These are phyloP conservation scores for Azemiops feae DNA, from an alignment of 2,113 vertebrate genomes.

Conservation along the genomic window DNA sequence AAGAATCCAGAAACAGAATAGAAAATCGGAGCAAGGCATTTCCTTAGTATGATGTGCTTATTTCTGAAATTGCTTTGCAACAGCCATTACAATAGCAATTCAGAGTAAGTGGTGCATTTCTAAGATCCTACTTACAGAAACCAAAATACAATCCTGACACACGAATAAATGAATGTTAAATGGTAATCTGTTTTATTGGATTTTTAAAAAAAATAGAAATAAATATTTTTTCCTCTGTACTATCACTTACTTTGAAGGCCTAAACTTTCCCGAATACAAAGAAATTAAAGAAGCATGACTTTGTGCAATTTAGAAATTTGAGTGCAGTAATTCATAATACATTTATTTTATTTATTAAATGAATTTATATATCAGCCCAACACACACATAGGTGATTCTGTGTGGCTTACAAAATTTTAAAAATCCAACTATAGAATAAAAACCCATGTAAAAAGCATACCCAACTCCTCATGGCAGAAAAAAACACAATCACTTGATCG, in stretches of 20 bases:
- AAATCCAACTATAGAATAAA: background rate
- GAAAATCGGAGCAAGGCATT: background rate
- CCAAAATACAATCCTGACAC: slow-evolving; percentile 8
- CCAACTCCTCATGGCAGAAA: background rate
- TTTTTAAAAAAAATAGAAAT: background rate
- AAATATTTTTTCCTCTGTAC: background rate
- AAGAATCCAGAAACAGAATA: slow-evolving; percentile 11
- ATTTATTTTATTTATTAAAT: background rate
- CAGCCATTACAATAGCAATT: slow-evolving; percentile 25
- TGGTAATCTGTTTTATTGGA: slow-evolving; percentile 1
- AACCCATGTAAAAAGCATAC: background rate
- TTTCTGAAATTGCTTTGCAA: slow-evolving; percentile 5
- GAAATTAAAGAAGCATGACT: background rate
- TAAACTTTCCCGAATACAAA: background rate
- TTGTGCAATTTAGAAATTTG: background rate
- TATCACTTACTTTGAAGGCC: background rate
- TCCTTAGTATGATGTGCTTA: background rate
- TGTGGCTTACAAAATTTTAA: background rate
- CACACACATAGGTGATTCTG: background rate
- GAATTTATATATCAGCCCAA: background rate
- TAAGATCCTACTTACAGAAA: slow-evolving; percentile 31
- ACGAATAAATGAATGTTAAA: slow-evolving; percentile 29
- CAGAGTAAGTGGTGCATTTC: slow-evolving; percentile 26
- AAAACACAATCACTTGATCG: background rate
- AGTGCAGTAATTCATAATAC: background rate